These are phyloP conservation scores for Palythoa grandis DNA, from an alignment of 92 coral and sea anemone species.

Conservation along the genomic window DNA sequence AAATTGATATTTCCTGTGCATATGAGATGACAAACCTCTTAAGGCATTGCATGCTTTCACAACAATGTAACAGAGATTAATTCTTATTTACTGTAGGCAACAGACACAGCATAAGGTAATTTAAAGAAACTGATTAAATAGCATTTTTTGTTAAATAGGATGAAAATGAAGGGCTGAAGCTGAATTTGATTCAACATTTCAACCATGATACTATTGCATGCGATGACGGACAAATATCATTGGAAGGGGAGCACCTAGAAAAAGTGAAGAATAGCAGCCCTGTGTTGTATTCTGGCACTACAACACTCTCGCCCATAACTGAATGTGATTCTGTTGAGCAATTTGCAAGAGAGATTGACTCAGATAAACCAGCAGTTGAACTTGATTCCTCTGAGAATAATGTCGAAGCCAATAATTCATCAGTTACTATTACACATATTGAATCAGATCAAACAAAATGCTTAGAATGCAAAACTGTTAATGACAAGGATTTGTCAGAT, in stretches of 20 bases:
- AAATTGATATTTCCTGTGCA: too few relatives aligned
- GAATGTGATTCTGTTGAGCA: constrained; percentile 41
- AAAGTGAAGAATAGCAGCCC: constrained; percentile 7
- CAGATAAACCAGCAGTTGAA: not conserved
- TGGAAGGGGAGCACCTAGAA: constrained; percentile 18
- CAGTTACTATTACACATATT: not conserved
- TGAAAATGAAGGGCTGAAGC: not conserved
- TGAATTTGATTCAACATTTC: constrained; percentile 27
- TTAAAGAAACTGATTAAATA: too few relatives aligned
- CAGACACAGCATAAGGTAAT: too few relatives aligned
- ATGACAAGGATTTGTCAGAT: not conserved
- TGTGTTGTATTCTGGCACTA: not conserved
- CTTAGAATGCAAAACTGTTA: not conserved
- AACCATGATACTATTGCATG: not conserved
- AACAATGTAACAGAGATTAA: too few relatives aligned
- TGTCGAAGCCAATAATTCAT: not conserved
- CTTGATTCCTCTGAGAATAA: not conserved
- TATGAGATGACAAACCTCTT: too few relatives aligned
- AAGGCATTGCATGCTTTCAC: too few relatives aligned
- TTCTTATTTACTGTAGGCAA: not conserved
- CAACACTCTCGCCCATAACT: constrained; percentile 32
- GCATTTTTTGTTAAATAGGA: not conserved
- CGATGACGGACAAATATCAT: not conserved
- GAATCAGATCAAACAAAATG: not conserved
- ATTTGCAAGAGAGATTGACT: not conserved